Conservation (phyloP, 2,113 vertebrate genomes). For the Tricholaema leucomelas region DNA sequence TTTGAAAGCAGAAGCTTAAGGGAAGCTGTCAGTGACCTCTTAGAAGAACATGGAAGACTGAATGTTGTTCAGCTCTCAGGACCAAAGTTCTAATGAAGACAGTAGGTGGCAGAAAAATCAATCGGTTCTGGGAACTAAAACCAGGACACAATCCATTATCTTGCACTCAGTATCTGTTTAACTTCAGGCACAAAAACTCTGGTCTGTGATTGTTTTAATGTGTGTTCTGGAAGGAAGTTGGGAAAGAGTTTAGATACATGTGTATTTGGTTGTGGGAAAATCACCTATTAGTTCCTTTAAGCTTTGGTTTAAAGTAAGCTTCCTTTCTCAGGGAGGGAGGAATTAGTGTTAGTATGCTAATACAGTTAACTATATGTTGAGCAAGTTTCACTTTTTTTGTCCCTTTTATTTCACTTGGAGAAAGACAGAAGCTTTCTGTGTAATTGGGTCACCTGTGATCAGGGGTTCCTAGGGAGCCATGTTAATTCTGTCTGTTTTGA, state of each 20-base stretch:
- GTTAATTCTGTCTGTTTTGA: neutral
- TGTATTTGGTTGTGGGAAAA: neutral
- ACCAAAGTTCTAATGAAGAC: neutral
- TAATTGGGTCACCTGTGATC: neutral
- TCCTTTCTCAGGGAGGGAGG: neutral
- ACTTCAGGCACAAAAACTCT: neutral
- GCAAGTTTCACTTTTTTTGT: neutral
- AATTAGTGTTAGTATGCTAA: neutral
- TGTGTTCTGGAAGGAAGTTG: neutral
- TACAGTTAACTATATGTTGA: neutral
- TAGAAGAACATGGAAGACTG: neutral
- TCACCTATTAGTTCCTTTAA: neutral
- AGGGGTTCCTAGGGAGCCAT: neutral
- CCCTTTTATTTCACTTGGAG: neutral
- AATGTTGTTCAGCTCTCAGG: neutral
- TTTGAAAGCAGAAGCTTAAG: neutral
- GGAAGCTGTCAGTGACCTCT: neutral
- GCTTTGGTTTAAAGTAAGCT: neutral
- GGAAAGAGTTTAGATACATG: neutral
- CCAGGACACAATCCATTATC: neutral
- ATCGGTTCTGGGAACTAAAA: neutral
- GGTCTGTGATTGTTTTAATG: neutral
- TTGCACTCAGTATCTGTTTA: neutral
- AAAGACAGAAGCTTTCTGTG: neutral
- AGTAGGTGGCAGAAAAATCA: conserved; percentile 5